Base-by-base conservation (phyloP, 2,113 vertebrate genomes). In the Vicugna pacos region DNA sequence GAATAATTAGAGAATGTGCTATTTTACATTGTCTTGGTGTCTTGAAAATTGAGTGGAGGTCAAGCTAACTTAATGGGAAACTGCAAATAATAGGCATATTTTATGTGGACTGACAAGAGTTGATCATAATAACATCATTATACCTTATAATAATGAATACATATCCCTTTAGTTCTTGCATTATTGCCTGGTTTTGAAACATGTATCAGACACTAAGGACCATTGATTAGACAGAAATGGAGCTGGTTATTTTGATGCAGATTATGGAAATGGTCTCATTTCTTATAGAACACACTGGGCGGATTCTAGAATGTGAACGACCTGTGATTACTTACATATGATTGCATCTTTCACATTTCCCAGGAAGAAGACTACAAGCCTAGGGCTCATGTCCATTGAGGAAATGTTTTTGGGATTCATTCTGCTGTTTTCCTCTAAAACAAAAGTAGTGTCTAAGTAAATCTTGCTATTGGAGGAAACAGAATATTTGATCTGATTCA, bases 271-370 rank as follows among this genome's bases (percentile, higher is more conserved):
- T 91, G 48, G 32, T 72, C 75, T 85, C 65, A 52, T 75, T 88
- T 94, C 58, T 85, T 70, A 69, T 56, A 75, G 52, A 76, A 32
- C 70, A 62, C 3, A 16, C 64, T 69, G 13, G 15, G 26, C 48
- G 76, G 85, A 89, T 58, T 81, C 93, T 91, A 81, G 67, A 93
- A 94, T 58, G 46, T 38, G 52, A 95, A 83, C 50, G 54, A 87
- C 69, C 69, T 80, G 15, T 83, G 64, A 83, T 87, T 77, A 12
- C 17, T 92, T 69, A 89, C 35, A 13, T 62, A 58, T 85, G 86
- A 79, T 87, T 83, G 13, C 12, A 52, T 85, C 8, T 91, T 60
- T 94, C 28, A 30, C 62, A 88, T 64, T 83, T 79, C 38, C 20
- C 62, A 48, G 38, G 12, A 73, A 50, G n/a, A 73, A 56, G 8